A percentile compares a stretch with the other conserved stretches of the same genome.
Conservation (phyloP, 2,888 invertebrate species). For the Drosophila cracens region DNA sequence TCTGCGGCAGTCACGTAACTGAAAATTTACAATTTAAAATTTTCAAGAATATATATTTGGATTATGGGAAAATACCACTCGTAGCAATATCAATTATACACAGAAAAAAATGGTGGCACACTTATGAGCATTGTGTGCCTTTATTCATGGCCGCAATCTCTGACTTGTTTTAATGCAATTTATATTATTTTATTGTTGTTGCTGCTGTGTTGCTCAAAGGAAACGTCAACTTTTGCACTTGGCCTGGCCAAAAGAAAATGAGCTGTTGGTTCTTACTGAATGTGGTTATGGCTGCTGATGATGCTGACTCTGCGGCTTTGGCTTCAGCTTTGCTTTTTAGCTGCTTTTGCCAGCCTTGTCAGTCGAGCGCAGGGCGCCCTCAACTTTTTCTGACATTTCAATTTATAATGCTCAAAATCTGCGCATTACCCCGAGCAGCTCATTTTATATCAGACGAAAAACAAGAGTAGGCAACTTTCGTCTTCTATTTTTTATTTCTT, state of each 20-base stretch:
- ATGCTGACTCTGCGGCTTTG: conserved; percentile 21
- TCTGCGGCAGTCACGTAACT: conserved; percentile 71
- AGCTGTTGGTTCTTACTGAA: conserved; percentile 13
- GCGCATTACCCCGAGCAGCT: conserved; percentile 70
- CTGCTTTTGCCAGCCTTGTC: conserved; percentile 63
- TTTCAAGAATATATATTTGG: conserved; percentile 1
- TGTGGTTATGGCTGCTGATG: conserved; percentile 19
- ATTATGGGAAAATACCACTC: conserved; percentile 1
- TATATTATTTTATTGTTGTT: conserved; percentile 19
- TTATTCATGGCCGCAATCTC: conserved; percentile 52
- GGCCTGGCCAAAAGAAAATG: conserved; percentile 42
- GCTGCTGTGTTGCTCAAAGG: conserved; percentile 19
- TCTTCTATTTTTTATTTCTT: conserved; percentile 16
- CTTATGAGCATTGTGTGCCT: conserved; percentile 37
- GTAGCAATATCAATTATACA: conserved; percentile 42
- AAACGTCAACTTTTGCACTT: conserved; percentile 57
- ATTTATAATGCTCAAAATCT: conserved; percentile 80
- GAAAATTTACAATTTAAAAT: conserved; percentile 54
- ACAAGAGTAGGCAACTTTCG: conserved; percentile 25
- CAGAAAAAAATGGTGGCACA: conserved; percentile 41
- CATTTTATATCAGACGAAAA: conserved; percentile 69
- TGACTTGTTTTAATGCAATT: conserved; percentile 43
- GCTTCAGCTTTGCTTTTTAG: conserved; percentile 3
- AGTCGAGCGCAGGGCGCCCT: conserved; percentile 63
- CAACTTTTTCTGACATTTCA: conserved; percentile 81